Evolutionary conservation across 2,888 invertebrate species (phyloP), one percentile per base, ranked within the genome.

Genomic region (Macaria notata): DNA sequence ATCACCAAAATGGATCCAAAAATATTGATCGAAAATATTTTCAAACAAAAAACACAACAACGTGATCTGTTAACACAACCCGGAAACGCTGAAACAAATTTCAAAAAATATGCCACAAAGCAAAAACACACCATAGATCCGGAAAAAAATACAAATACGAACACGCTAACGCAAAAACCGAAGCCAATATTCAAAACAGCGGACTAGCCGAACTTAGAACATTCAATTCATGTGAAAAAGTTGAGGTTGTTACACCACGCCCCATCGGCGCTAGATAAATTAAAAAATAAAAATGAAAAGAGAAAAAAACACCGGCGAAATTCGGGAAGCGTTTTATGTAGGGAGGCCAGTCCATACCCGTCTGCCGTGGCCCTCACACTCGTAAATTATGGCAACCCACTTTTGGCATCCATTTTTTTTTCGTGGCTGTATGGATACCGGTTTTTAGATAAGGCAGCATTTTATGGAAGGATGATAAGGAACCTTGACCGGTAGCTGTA

Each of bases 261-360:
- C 61, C 56, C 52, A 60, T 61, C 58, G 55, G 49, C 55, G 71
- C 76, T 76, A 77, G 74, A 83, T 82, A 83, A 82, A 79, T 82
- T 79, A 75, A 76, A 75, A 76, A 77, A 76, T 74, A 76, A 75
- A 76, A 76, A 76, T 73, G 71, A 77, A 80, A 76, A 76, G 73
- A 76, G 72, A 45, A 52, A 59, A 59, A 73, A 73, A 58, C 66
- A 64, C 63, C 67, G 62, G 68, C 65, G 64, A 72, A 80, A 79
- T 74, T 79, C 71, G 69, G 70, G 73, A 66, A 73, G 75, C 73
- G 71, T 74, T 81, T 76, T 76, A 75, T 76, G 73, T 74, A 70
- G 62, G 73, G 76, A 73, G 71, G 76, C 69, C 75, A 65, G 76
- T 76, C 75, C 76, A 74, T 76, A 64, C 73, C 61, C 71, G 72